Evolutionary conservation across 2,797 vertebrate genomes (phyloP).

Genomic region (Melanogrammus aeglefinus): DNA sequence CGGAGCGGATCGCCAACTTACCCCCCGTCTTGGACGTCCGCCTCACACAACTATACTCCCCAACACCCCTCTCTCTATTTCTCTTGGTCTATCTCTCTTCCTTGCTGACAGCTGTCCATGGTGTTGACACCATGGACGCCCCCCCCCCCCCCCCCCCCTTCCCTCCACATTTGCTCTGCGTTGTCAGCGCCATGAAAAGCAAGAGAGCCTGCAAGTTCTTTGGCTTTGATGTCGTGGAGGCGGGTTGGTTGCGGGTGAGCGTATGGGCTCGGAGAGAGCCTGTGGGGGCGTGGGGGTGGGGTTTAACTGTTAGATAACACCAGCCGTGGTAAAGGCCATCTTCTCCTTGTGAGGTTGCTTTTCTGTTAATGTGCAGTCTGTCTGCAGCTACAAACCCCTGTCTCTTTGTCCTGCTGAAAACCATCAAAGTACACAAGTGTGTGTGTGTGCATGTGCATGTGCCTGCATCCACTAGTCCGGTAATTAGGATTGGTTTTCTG

Average conservation of each 20-base stretch:
- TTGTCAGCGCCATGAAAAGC: conserved; percentile 42
- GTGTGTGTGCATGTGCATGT: conserved; percentile 13
- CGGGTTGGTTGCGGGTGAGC: conserved; percentile 22
- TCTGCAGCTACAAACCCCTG: conserved; percentile 13
- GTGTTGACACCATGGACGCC: conserved; percentile 18
- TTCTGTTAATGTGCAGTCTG: conserved; percentile 10
- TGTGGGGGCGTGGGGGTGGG: neutral
- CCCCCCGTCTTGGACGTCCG: neutral
- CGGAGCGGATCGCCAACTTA: neutral
- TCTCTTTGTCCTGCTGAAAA: conserved; percentile 8
- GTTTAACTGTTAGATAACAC: conserved; percentile 11
- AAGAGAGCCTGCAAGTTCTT: neutral
- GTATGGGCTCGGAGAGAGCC: neutral
- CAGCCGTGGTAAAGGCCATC: neutral
- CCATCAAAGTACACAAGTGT: conserved; percentile 23
- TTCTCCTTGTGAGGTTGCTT: neutral
- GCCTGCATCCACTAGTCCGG: neutral
- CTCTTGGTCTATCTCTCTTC: neutral
- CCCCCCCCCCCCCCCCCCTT: conserved; percentile 12
- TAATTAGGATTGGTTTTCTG: neutral
- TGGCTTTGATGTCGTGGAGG: neutral
- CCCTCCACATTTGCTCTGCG: conserved; percentile 28
- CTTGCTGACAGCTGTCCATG: conserved; percentile 38
- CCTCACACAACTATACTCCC: conserved; percentile 6
- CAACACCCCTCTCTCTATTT: neutral